These are phyloP conservation scores for Lasioglossum pauxillum DNA, from an alignment of 2,888 invertebrate species.

Conservation along the genomic window DNA sequence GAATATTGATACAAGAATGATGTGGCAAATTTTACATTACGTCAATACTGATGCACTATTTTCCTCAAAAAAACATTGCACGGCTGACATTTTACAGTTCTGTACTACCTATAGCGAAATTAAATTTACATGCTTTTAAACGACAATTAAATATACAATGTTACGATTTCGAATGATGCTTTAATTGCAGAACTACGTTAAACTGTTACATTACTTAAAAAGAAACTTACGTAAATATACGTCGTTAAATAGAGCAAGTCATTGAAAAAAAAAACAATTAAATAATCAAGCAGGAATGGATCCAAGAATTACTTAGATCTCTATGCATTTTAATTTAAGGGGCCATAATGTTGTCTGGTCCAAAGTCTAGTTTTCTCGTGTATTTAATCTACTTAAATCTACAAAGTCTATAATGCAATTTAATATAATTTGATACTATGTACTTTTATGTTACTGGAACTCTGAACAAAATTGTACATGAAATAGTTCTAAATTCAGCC, in stretches of 20 bases:
- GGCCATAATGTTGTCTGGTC: too few relatives aligned
- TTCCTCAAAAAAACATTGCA: neutral
- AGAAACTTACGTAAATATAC: neutral
- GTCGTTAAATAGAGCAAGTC: neutral
- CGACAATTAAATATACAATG: neutral
- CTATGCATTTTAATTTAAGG: neutral
- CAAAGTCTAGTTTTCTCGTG: too few relatives aligned
- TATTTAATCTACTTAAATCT: too few relatives aligned
- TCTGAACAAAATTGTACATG: neutral
- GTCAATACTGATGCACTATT: neutral
- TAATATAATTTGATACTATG: neutral
- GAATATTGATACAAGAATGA: conserved; percentile 40
- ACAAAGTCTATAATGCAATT: neutral
- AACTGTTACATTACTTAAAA: neutral
- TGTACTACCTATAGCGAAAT: neutral
- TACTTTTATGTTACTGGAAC: neutral
- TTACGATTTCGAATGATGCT: neutral
- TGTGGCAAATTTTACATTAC: neutral
- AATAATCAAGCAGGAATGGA: neutral
- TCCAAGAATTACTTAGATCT: neutral
- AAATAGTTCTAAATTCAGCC: neutral
- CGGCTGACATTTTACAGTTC: neutral
- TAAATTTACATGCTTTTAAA: neutral
- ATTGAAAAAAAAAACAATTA: neutral
- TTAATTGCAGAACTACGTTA: neutral